Evolutionary conservation across 2,888 invertebrate species (phyloP), one percentile per base, ranked within the genome.

Genomic region (Anarsia innoxiella): DNA sequence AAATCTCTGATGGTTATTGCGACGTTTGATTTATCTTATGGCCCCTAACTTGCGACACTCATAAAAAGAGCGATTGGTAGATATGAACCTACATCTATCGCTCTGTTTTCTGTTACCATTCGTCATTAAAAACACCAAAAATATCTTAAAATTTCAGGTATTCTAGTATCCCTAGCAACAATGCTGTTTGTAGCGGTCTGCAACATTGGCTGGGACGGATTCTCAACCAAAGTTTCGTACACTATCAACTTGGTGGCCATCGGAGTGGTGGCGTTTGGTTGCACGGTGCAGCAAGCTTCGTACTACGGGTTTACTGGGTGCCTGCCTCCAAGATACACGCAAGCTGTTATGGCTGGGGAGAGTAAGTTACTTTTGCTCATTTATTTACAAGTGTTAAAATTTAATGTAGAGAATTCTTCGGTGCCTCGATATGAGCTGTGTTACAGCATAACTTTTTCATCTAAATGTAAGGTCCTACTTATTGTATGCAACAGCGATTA

Each of bases 341-440:
- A 96, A 71, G 96, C 96, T 19, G 95, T 96, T 1, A 96, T 96
- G 96, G 93, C 93, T 3, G 96, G 96, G 41, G 96, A 96, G 88
- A 96, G 96, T 92, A 84, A 88, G 88, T 82, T 13, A 12, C 16
- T 23, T 14, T 15, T 25, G 19, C 4, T n/a, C n/a, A n/a, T n/a
- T n/a, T n/a, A n/a, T n/a, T n/a, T n/a, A n/a, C n/a, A n/a, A n/a
- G n/a, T n/a, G n/a, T n/a, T n/a, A n/a, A n/a, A n/a, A n/a, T n/a
- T n/a, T n/a, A n/a, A n/a, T n/a, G n/a, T n/a, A n/a, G n/a, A n/a
- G n/a, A n/a, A n/a, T n/a, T n/a, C n/a, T n/a, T n/a, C n/a, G n/a
- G n/a, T n/a, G n/a, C n/a, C n/a, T n/a, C n/a, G n/a, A n/a, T n/a
- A n/a, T n/a, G n/a, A n/a, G n/a, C n/a, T n/a, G n/a, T n/a, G n/a